Conservation (phyloP, 1,140 invertebrate species). For the Tetramorium alpestre region DNA sequence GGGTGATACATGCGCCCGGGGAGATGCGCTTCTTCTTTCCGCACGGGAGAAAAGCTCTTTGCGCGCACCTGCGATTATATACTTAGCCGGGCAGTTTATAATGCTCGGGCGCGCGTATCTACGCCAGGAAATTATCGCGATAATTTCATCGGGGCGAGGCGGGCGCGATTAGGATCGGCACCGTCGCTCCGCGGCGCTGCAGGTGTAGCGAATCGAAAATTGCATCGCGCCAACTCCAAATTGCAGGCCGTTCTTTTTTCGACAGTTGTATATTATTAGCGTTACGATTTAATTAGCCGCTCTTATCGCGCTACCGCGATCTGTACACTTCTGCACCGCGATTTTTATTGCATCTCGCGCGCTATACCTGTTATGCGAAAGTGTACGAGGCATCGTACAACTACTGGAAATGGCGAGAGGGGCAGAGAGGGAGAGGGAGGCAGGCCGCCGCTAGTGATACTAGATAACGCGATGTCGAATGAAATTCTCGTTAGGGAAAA, state of each 20-base stretch:
- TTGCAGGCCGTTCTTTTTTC: conserved; percentile 48
- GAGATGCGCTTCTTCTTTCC: conserved; percentile 52
- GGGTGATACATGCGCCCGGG: conserved; percentile 59
- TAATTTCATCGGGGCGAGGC: conserved; percentile 52
- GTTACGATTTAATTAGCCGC: conserved; percentile 51
- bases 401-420: background rate
- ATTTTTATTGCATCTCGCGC: background rate
- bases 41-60: conserved; percentile 13
- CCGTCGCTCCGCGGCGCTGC: background rate
- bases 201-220: conserved; percentile 58
- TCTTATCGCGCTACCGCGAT: conserved; percentile 37
- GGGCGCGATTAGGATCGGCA: conserved; percentile 51
- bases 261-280: conserved; percentile 51
- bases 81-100: conserved; percentile 49
- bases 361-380: background rate
- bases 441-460: background rate
- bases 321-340: background rate
- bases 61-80: conserved; percentile 56
- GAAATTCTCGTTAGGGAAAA: conserved; percentile 26
- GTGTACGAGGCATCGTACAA: background rate
- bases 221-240: conserved; percentile 43
- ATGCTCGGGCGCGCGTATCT: conserved; percentile 32
- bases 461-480: background rate
- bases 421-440: background rate
- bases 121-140: conserved; percentile 49